These are phyloP conservation scores for Cathartes aura DNA, from an alignment of 2,113 vertebrate species.

Conservation along the genomic window DNA sequence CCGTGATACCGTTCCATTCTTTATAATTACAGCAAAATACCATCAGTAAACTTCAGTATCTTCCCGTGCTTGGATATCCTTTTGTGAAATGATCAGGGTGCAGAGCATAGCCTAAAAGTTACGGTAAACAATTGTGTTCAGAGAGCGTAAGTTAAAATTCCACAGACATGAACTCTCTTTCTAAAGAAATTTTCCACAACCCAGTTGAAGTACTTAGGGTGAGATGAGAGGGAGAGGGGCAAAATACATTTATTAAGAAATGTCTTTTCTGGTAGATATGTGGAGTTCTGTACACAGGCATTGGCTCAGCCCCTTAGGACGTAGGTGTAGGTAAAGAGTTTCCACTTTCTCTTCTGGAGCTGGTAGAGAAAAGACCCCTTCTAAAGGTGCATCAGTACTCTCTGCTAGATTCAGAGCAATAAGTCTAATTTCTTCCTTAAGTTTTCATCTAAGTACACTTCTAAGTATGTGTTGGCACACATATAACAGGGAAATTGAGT, in stretches of 20 bases:
- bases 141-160: neutral
- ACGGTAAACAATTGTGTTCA: neutral
- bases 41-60: neutral
- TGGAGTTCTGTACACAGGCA: neutral
- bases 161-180: neutral
- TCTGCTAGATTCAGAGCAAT: neutral
- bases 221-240: neutral
- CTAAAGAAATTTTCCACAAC: neutral
- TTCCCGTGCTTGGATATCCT: neutral
- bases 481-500: neutral
- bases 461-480: neutral
- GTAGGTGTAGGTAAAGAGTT: neutral
- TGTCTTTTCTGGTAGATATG: neutral
- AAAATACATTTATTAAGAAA: neutral
- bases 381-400: neutral
- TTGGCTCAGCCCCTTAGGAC: neutral
- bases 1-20: fast-evolving
- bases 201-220: neutral
- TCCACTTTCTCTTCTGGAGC: neutral
- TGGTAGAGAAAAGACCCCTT: neutral
- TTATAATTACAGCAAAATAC: neutral
- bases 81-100: neutral
- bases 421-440: neutral
- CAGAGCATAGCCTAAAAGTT: neutral
- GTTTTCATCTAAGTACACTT: neutral